Evolutionary conservation across 2,113 vertebrate genomes (phyloP).

Genomic region (Globicephala melas): DNA sequence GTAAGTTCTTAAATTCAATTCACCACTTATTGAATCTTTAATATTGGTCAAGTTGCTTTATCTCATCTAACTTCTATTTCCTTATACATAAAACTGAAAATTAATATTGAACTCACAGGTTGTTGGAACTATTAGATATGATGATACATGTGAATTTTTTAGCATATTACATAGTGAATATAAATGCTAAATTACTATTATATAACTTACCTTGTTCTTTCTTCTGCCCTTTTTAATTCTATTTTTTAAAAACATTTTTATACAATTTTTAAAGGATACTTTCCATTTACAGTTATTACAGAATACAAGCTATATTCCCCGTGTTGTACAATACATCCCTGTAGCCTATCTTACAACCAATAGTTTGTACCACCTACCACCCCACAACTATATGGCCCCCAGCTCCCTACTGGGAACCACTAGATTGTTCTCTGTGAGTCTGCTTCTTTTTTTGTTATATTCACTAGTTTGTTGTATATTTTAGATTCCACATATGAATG

Average conservation of each 20-base stretch:
- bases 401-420: neutral
- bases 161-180: neutral
- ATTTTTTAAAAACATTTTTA: neutral
- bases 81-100: neutral
- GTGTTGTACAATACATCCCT: neutral
- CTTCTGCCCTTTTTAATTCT: neutral
- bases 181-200: neutral
- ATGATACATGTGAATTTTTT: neutral
- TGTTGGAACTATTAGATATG: neutral
- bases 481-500: neutral
- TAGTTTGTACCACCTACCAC: neutral
- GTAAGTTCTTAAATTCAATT: neutral
- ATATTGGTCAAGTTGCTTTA: neutral
- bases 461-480: neutral
- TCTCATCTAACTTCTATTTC: neutral
- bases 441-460: neutral
- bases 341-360: neutral
- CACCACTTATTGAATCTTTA: neutral
- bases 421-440: neutral
- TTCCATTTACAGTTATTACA: neutral
- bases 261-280: neutral
- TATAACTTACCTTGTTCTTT: neutral
- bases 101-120: neutral
- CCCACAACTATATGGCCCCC: neutral
- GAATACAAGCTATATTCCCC: neutral